Conservation (phyloP, 1,140 invertebrate genomes). For the Elymnias hypermnestra region DNA sequence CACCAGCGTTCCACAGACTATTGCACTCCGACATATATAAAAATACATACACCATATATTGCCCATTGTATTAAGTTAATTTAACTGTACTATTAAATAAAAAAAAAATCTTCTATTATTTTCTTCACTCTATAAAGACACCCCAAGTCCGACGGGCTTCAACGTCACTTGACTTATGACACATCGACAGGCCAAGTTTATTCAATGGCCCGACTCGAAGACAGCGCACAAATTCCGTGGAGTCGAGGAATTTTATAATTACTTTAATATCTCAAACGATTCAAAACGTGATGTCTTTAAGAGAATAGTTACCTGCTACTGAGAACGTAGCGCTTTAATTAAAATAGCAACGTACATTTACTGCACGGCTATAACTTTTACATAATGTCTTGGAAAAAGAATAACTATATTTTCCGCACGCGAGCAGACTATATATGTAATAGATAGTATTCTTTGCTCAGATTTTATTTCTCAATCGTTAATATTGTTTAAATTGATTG, state of each 20-base stretch:
- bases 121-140: constrained; percentile 38
- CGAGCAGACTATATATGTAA: not conserved
- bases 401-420: not conserved
- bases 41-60: no score
- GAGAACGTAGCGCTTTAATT: constrained; percentile 6
- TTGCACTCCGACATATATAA: no score
- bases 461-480: no score
- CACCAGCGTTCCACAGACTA: no score
- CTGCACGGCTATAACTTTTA: constrained; percentile 4
- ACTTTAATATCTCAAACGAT: constrained; percentile 11
- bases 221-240: constrained; percentile 33
- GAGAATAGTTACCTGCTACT: constrained; percentile 3
- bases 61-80: no score
- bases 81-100: no score
- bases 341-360: constrained; percentile 4
- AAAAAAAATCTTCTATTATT: constrained; percentile 8
- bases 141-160: constrained; percentile 33
- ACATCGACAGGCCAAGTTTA: constrained; percentile 72
- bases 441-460: no score
- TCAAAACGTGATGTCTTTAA: constrained; percentile 5
- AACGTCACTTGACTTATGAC: constrained; percentile 71
- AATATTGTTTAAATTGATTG: no score
- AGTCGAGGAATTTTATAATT: constrained; percentile 27
- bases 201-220: constrained; percentile 50
- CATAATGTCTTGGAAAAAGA: constrained; percentile 1